Evolutionary conservation across 2,797 vertebrate species (phyloP), one percentile per base, ranked within the genome.

Genomic region (Melanotaenia pygmaea): DNA sequence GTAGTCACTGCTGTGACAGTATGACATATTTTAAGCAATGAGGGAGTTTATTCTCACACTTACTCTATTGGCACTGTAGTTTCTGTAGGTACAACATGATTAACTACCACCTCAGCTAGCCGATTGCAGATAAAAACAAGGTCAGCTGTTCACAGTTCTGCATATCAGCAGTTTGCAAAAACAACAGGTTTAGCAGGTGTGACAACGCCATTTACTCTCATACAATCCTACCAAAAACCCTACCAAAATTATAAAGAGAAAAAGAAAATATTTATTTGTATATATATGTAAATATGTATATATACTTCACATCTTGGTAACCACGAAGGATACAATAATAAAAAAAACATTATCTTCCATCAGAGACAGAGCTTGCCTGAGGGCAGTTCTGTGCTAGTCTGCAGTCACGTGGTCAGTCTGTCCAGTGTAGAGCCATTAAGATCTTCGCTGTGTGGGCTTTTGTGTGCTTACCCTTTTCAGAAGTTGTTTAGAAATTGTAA

Each of bases 351-450:
- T 59, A 60, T 50, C 56, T 88, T 83, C 85, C 18, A 79, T 70
- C 40, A 64, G 64, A 75, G 60, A 66, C 28, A 1, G 72, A 54
- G 64, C 87, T 86, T 70, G 89, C 91, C 85, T 12, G 65, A 86
- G 88, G 92, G 85, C 80, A 85, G 40, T 7, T 67, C 72, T 77
- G 85, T 90, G 70, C 87, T 81, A 11, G 80, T 82, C 72, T 72
- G 60, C 53, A 63, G 85, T 92, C 91, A 92, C 90, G 82, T 92
- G 88, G 58, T 79, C 74, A 10, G 70, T 28, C 59, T 12, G 40
- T 85, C 75, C 75, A 84, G 53, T 59, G 68, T 50, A 51, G 51
- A 74, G 69, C 81, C 78, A 85, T 89, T 91, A 74, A 90, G 61
- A 75, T 76, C 58, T 56, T 64, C 35, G 62, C 67, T 72, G 20